Conservation (phyloP, 2,797 vertebrate genomes). For the Masticophis lateralis region DNA sequence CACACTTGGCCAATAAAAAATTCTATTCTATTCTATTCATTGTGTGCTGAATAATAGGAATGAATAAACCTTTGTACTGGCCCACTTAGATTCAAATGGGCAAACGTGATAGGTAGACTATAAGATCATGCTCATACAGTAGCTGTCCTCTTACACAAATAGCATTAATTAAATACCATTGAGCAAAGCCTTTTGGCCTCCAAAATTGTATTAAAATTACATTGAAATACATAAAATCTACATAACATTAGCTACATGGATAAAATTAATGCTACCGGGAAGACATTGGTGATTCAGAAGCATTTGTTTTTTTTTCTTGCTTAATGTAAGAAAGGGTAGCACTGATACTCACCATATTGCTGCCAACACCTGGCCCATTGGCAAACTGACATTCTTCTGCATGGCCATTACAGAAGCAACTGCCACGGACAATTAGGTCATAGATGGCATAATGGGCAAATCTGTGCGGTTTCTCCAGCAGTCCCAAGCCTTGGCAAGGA, state of each 20-base stretch:
- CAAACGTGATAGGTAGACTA: neutral
- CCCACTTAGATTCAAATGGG: neutral
- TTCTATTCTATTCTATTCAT: neutral
- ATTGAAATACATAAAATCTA: neutral
- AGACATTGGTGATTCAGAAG: neutral
- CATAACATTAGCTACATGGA: neutral
- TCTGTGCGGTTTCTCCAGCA: slow-evolving; percentile 63
- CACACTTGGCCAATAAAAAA: neutral
- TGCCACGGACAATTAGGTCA: slow-evolving; percentile 82
- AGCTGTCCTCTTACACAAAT: neutral
- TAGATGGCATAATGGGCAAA: slow-evolving; percentile 82
- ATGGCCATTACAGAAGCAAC: slow-evolving; percentile 88
- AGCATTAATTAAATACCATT: neutral
- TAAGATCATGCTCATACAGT: neutral
- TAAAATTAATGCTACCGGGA: neutral
- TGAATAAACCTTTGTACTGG: neutral
- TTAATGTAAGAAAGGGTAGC: neutral
- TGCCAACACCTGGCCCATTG: slow-evolving; percentile 23
- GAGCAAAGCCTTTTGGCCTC: neutral
- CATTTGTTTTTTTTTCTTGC: neutral
- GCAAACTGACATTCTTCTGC: slow-evolving; percentile 78
- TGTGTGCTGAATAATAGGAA: neutral
- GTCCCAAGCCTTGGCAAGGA: slow-evolving; percentile 47
- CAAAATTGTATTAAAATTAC: neutral
- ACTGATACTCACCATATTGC: slow-evolving; percentile 61